Conservation (phyloP, 2,797 vertebrate species). For the Otolemur crassicaudatus region DNA sequence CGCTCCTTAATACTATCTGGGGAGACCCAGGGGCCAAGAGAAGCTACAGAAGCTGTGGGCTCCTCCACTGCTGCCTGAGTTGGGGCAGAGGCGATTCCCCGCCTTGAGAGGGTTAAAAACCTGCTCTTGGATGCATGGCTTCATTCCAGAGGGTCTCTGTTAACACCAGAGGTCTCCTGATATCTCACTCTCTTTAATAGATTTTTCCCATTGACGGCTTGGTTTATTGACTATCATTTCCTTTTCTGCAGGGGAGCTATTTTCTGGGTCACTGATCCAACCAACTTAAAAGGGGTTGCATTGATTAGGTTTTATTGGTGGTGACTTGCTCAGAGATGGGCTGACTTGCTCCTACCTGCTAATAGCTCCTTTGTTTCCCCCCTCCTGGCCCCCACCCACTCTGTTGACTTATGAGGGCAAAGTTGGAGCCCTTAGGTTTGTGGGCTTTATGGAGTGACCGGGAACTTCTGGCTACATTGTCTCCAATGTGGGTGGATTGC, state of each 20-base stretch:
- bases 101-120: conserved; percentile 84
- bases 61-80: background rate
- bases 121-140: conserved; percentile 82
- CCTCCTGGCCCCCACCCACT: background rate
- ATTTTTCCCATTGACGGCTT: conserved; percentile 90
- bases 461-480: conserved; percentile 7
- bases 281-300: conserved; percentile 90
- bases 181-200: conserved; percentile 87
- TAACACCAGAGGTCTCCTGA: conserved; percentile 87
- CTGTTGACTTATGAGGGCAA: conserved; percentile 14
- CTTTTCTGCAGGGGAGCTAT: conserved; percentile 92
- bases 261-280: conserved; percentile 95
- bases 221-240: conserved; percentile 94
- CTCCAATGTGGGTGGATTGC: background rate
- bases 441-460: background rate
- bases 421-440: conserved; percentile 37
- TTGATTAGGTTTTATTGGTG: conserved; percentile 92
- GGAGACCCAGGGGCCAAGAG: background rate
- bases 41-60: background rate
- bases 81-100: background rate
- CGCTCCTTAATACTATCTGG: background rate
- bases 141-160: conserved; percentile 87
- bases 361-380: conserved; percentile 74
- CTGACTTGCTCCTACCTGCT: conserved; percentile 79
- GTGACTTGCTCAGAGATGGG: conserved; percentile 86